These are phyloP conservation scores for Eristalis tenax DNA, from an alignment of 2,888 invertebrate genomes.

Conservation along the genomic window DNA sequence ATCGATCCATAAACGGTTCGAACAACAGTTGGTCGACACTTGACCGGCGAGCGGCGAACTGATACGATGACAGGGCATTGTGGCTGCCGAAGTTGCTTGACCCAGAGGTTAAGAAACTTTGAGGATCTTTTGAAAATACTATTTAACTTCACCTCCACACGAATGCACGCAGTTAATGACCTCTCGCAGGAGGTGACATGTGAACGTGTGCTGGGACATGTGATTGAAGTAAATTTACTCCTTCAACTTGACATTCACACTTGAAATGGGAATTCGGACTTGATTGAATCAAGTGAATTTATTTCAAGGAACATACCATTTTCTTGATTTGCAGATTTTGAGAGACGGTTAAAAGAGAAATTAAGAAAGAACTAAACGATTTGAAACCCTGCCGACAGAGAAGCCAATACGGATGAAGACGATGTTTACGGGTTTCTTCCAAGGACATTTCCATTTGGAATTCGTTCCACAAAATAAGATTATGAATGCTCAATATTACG, in stretches of 20 bases:
- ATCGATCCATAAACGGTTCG: slow-evolving; percentile 21
- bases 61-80: background rate
- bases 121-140: background rate
- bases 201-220: background rate
- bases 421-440: too few relatives aligned
- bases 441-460: too few relatives aligned
- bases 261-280: background rate
- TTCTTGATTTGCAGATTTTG: too few relatives aligned
- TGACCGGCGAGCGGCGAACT: background rate
- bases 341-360: too few relatives aligned
- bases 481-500: too few relatives aligned
- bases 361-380: too few relatives aligned
- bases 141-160: background rate
- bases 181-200: background rate
- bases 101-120: slow-evolving; percentile 1
- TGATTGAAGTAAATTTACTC: background rate
- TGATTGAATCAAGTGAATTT: too few relatives aligned
- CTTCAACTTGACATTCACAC: background rate
- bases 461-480: too few relatives aligned
- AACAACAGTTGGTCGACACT: slow-evolving; percentile 48
- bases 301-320: too few relatives aligned
- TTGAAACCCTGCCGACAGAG: too few relatives aligned
- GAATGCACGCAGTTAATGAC: background rate
- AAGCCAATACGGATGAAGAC: too few relatives aligned
- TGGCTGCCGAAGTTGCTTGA: slow-evolving; percentile 30